Base-by-base conservation (phyloP, 2,888 invertebrate species). In the Eristalis intricaria region DNA sequence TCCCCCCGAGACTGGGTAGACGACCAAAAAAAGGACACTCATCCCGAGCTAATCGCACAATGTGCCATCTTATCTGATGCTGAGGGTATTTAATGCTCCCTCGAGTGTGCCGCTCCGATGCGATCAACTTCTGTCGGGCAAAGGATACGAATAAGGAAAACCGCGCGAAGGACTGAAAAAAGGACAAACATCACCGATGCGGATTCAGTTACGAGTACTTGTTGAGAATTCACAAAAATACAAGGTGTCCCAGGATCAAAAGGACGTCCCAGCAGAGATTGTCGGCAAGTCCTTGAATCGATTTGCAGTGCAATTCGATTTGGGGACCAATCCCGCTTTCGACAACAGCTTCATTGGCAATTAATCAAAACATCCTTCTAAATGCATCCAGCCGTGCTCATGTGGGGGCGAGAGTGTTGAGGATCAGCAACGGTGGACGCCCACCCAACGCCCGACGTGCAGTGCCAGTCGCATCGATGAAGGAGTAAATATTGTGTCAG, bases 281-380 rank as follows among this genome's bases (percentile, higher is more conserved):
- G 61, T 40, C 23, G 13, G 38, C n/a, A 61, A 23, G 68, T 68
- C 68, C 68, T 77, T 23, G 61, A 40, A 66, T 4, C 64, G n/a
- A 29, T 26, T 10, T 22, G 11, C 35, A 75, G 38, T 19, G 65
- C 61, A 58, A 60, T 32, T 13, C 65, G 19, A 66, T 61, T 61
- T 43, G 50, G 23, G 15, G 40, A 1, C 56, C 63, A 66, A 32
- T 70, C 64, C 15, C 22, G 7, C 11, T 60, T 22, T 66, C 58
- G 60, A 32, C 32, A 10, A 32, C 76, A 43, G 29, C 56, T 63
- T 74, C 74, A 60, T 65, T 82, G 82, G 70, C 66, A 86, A 79
- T 82, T 75, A 79, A 71, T 79, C 75, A 71, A 40, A 64, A 70
- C 65, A 66, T 70, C 70, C 81, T 61, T 70, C 60, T 70, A 76